These are phyloP conservation scores for Clistopyga incitator DNA, from an alignment of 2,888 invertebrate genomes.

Conservation along the genomic window DNA sequence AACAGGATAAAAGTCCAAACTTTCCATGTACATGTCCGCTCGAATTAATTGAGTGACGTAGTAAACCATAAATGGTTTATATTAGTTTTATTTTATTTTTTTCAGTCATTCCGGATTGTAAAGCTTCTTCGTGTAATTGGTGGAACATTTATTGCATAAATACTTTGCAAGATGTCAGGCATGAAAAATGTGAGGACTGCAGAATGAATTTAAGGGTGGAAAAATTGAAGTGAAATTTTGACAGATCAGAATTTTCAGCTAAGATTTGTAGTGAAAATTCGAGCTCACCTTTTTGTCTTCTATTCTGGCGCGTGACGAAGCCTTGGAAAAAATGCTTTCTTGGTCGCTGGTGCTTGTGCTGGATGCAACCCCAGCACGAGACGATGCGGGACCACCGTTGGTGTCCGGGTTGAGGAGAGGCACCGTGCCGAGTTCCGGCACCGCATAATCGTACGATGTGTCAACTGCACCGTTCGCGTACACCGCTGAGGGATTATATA, in stretches of 20 bases:
- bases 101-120: too few relatives aligned
- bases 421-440: conserved; percentile 90
- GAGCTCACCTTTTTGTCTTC: conserved; percentile 85
- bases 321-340: conserved; percentile 84
- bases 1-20: background rate
- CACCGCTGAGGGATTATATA: conserved; percentile 77
- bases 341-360: conserved; percentile 84
- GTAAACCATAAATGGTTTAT: too few relatives aligned
- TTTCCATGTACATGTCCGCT: background rate
- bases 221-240: too few relatives aligned
- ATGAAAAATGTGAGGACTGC: too few relatives aligned
- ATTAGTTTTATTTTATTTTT: too few relatives aligned
- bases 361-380: conserved; percentile 80
- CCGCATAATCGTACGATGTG: conserved; percentile 91
- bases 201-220: too few relatives aligned
- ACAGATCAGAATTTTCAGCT: too few relatives aligned
- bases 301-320: conserved; percentile 81
- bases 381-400: conserved; percentile 77
- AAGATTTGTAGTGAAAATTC: background rate
- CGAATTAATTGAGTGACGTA: too few relatives aligned
- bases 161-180: too few relatives aligned
- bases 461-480: conserved; percentile 84
- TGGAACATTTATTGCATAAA: too few relatives aligned
- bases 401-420: conserved; percentile 87
- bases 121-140: too few relatives aligned